Evolutionary conservation across 2,888 invertebrate species (phyloP).

Genomic region (Pristionchus entomophagus): DNA sequence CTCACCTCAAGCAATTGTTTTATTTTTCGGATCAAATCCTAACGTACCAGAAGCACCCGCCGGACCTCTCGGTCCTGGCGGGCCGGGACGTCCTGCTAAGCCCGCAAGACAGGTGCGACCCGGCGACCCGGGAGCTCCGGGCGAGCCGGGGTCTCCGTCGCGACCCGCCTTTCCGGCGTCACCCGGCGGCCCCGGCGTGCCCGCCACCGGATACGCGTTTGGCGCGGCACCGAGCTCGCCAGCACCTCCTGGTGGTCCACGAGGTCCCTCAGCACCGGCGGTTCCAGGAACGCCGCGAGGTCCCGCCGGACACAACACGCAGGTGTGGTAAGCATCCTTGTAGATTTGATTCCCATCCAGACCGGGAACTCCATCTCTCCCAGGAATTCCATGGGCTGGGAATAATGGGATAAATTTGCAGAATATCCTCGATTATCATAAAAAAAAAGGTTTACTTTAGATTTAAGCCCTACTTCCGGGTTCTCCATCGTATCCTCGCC

Average conservation of each 20-base stretch:
- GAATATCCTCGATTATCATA: not conserved
- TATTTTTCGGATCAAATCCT: not conserved
- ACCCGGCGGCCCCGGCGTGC: not conserved
- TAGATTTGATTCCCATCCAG: not conserved
- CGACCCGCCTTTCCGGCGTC: not conserved
- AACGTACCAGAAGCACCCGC: not conserved
- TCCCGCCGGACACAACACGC: not conserved
- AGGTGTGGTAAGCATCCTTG: not conserved
- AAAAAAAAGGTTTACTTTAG: no score
- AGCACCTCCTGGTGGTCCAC: not conserved
- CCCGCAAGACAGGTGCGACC: not conserved
- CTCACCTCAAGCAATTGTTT: not conserved
- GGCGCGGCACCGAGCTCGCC: not conserved
- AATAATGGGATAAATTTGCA: not conserved
- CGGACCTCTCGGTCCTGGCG: not conserved
- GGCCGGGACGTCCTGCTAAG: not conserved
- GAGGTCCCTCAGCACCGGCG: not conserved
- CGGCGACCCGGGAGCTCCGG: not conserved
- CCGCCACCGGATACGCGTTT: not conserved
- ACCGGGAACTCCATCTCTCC: not conserved
- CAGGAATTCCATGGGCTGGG: not conserved
- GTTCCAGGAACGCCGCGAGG: not conserved
- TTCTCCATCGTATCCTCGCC: constrained; percentile 9
- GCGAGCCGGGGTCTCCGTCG: not conserved
- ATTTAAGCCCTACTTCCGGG: not conserved